Evolutionary conservation across 2,888 invertebrate species (phyloP).

Genomic region (Parasteatoda lunata): DNA sequence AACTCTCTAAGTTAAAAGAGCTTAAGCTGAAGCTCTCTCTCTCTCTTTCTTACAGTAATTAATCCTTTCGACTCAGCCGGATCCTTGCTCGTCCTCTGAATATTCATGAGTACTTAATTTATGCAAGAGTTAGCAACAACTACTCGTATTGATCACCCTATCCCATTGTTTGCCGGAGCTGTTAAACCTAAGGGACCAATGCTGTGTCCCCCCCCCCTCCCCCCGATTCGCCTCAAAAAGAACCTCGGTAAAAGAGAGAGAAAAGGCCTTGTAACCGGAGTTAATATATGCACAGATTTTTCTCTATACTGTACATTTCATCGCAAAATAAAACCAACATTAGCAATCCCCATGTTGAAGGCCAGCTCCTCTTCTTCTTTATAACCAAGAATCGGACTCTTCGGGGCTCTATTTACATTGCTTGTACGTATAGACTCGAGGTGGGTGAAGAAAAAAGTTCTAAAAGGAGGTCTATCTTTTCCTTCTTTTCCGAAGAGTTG

Average conservation of each 20-base stretch:
- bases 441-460: constrained; percentile 30
- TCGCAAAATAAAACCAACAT: constrained; percentile 67
- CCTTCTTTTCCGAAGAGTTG: constrained; percentile 11
- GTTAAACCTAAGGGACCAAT: constrained; percentile 61
- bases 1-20: constrained; percentile 64
- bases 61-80: constrained; percentile 62
- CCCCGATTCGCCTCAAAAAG: constrained; percentile 30
- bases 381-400: constrained; percentile 32
- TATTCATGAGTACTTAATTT: constrained; percentile 68
- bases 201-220: constrained; percentile 4
- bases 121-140: constrained; percentile 69
- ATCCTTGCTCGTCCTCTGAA: constrained; percentile 61
- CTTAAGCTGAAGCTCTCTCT: constrained; percentile 46
- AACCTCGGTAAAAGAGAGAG: constrained; percentile 13
- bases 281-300: constrained; percentile 69
- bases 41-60: constrained; percentile 64
- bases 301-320: constrained; percentile 61
- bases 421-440: constrained; percentile 16
- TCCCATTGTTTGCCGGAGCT: constrained; percentile 65
- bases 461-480: constrained; percentile 28
- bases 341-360: constrained; percentile 59
- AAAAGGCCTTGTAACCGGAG: constrained; percentile 54
- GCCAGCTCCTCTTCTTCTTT: constrained; percentile 13
- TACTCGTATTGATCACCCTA: constrained; percentile 66
- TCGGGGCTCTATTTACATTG: constrained; percentile 61